Conservation (phyloP, 2,113 vertebrate species). For the Boulengeromyrus knoepffleri region DNA sequence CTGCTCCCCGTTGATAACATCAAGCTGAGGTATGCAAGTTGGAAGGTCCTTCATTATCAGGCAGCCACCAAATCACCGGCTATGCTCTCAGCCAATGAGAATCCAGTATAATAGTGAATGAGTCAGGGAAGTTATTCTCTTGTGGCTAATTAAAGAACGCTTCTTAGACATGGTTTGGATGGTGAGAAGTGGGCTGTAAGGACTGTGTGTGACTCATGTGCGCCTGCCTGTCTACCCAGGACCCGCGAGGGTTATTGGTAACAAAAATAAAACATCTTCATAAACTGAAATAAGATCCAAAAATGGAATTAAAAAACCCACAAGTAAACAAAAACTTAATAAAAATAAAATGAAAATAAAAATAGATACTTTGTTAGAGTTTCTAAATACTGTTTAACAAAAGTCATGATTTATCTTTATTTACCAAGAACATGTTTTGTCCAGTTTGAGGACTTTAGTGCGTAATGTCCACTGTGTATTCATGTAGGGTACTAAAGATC, state of each 20-base stretch:
- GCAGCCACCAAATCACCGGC: not conserved
- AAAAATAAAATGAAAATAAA: no score
- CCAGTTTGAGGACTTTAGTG: not conserved
- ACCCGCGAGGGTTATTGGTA: not conserved
- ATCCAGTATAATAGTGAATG: not conserved
- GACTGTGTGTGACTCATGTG: not conserved
- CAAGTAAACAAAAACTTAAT: not conserved
- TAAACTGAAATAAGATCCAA: not conserved
- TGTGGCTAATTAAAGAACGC: not conserved
- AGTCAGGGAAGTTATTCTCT: not conserved
- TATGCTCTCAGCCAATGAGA: not conserved
- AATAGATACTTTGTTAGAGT: no score
- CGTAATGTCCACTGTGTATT: not conserved
- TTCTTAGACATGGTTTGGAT: not conserved
- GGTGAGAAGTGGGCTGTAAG: not conserved
- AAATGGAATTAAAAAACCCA: not conserved
- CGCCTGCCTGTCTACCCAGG: not conserved
- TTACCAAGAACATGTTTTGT: not conserved
- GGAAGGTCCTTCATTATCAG: not conserved
- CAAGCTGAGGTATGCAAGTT: conserved; percentile 72
- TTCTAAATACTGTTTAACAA: no score
- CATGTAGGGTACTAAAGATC: not conserved
- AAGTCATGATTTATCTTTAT: no score
- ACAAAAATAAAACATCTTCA: not conserved
- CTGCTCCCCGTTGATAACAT: conserved; percentile 84